phyloP scores from a whole-genome alignment of 2,888 invertebrate species.

The Eucera pruinosa region DNA sequence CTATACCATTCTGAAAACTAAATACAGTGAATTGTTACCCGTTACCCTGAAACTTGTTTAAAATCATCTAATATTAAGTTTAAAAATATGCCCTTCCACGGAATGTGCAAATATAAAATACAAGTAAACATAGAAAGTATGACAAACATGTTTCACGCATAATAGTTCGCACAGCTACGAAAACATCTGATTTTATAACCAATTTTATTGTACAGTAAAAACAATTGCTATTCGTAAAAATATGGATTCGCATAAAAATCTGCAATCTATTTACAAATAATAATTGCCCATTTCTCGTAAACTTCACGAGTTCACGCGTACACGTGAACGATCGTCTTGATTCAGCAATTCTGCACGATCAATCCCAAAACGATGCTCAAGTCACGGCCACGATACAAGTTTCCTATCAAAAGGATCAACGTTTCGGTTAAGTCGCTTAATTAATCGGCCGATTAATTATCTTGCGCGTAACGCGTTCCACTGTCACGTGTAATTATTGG shows the following conservation, averaged over 20 bases:
- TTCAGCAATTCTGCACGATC: neutral
- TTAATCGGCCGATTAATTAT: conserved; percentile 72
- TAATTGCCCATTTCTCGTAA: neutral
- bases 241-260: no score
- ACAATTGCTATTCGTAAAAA: no score
- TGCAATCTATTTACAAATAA: no score
- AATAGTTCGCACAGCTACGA: neutral
- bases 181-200: neutral
- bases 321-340: neutral
- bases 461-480: conserved; percentile 55
- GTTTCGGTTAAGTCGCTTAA: conserved; percentile 54
- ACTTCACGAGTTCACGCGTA: neutral
- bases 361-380: no score
- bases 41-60: neutral
- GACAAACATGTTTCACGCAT: neutral
- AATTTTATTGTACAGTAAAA: no score
- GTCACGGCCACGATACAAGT: conserved; percentile 56
- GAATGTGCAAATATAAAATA: no score
- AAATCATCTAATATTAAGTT: no score
- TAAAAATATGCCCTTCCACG: no score
- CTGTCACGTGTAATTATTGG: conserved; percentile 65
- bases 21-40: neutral
- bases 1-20: neutral
- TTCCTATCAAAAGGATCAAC: conserved; percentile 47
- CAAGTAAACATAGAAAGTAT: neutral